Evolutionary conservation across 2,888 invertebrate species (phyloP), one percentile per base, ranked within the genome.

Genomic region (Xestia ashworthii): DNA sequence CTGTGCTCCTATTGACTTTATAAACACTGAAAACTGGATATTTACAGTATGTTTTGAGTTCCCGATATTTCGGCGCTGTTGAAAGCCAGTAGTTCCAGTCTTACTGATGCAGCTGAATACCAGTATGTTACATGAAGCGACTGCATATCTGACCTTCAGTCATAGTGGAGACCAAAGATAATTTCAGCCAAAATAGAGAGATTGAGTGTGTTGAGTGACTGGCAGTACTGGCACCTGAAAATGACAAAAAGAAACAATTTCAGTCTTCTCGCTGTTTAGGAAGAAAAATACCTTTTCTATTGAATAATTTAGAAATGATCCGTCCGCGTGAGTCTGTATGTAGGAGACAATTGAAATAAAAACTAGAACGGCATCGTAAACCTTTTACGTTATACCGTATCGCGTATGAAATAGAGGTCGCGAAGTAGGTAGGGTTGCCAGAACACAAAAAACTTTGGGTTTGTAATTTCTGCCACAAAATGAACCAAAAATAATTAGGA

Each of bases 271-370:
- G 0, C 32, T 68, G n/a, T 65, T 65, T 22, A 6, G 32, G 14
- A n/a, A 22, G 19, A 50, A 44, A 65, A 25, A 72, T 25, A 46
- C 5, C 22, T 60, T 53, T 65, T 14, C 50, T 0, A 44, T 64
- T 70, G 68, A 22, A 78, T 83, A 48, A 66, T 83, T 83, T 69
- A 81, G 53, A 78, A 71, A 76, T 44, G 41, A 32, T 25, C 38
- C 19, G 11, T 22, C n/a, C 62, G 3, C 14, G 14, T 58, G 32
- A n/a, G 14, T 32, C 25, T 41, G 53, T 25, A 32, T 14, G n/a
- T 55, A 46, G 62, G 80, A 67, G 70, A 80, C 70, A 84, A 84
- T 82, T 80, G 84, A 82, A 80, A 84, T 84, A 84, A 84, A 79
- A 80, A 64, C 55, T 60, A 53, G 32, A 80, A 80, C 46, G 38